Evolutionary conservation across 2,888 invertebrate species (phyloP), one percentile per base, ranked within the genome.

Genomic region (Argynnis bischoffii): DNA sequence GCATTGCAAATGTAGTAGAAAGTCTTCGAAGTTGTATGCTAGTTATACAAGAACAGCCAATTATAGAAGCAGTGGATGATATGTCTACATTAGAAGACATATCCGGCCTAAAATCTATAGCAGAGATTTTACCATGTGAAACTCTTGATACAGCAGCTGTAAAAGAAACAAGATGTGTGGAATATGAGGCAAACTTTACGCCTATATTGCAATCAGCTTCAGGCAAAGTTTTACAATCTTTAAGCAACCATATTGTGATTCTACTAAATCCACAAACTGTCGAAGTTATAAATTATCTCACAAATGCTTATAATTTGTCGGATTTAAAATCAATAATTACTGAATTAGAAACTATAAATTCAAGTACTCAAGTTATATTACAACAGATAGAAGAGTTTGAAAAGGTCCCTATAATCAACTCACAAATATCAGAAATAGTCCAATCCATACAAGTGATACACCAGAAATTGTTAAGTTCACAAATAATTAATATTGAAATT

Each of bases 1-100:
- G 85, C 65, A 81, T 92, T 55, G 90, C 87, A 46, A 88, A 80
- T 70, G 85, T 84, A 8, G 84, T 90, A 47, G 86, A 90, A 79
- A 89, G 81, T 73, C 72, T 92, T 48, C 87, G 92, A 74, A 90
- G 85, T 72, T 92, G 92, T 75, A 87, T 94, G 57, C 76, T 93
- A 11, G 80, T 92, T 71, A 87, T 94, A 73, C 86, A 91, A 69
- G 91, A 94, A 76, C 90, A 93, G 74, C 78, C 78, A 72, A 80
- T 87, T 69, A 69, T 94, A 50, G 94, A 95, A 78, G 88, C 83
- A 11, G 78, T 84, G 6, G 90, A 89, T 47, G 94, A 94, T 54
- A 84, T 94, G 77, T 94, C 94, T 5, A 93, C 94, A 8, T 87
- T 94, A 63, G 93, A 93, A 73, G 94, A 94, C 75, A 85, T 94